Conservation (phyloP, 2,888 invertebrate species). For the Cepaea hortensis region DNA sequence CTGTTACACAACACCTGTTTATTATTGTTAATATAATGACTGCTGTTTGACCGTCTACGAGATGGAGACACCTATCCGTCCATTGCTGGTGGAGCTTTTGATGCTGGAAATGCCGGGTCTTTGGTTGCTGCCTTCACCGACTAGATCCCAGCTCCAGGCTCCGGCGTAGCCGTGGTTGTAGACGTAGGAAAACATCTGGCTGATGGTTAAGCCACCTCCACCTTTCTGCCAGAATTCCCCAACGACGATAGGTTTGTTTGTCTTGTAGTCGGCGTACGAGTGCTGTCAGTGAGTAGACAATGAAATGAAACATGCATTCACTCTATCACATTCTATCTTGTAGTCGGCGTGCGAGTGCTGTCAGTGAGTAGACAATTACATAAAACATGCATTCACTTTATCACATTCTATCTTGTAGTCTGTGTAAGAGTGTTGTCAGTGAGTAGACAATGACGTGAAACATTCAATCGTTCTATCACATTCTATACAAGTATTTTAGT, state of each 20-base stretch:
- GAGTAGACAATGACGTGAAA: no score
- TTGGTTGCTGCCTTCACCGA: constrained; percentile 16
- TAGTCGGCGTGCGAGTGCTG: no score
- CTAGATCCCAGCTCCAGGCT: constrained; percentile 59
- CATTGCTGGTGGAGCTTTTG: constrained; percentile 13
- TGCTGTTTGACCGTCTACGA: background rate
- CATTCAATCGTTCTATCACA: no score
- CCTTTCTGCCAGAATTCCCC: constrained; percentile 58
- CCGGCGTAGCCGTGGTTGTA: constrained; percentile 60
- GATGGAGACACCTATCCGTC: background rate
- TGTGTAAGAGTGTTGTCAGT: no score
- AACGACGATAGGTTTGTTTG: constrained; percentile 60
- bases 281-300: constrained; percentile 48
- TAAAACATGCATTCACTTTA: no score
- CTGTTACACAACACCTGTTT: no score
- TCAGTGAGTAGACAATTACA: no score
- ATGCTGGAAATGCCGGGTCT: constrained; percentile 36
- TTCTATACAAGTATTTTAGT: no score
- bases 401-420: no score
- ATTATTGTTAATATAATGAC: no score
- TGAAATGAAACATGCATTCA: no score
- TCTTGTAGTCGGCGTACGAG: constrained; percentile 53
- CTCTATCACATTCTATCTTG: no score
- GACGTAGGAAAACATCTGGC: constrained; percentile 57
- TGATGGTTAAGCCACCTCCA: constrained; percentile 53